A percentile compares a stretch with the other conserved stretches of the same genome.
Conservation (phyloP, 1,140 invertebrate species). For the Oedothorax gibbosus region DNA sequence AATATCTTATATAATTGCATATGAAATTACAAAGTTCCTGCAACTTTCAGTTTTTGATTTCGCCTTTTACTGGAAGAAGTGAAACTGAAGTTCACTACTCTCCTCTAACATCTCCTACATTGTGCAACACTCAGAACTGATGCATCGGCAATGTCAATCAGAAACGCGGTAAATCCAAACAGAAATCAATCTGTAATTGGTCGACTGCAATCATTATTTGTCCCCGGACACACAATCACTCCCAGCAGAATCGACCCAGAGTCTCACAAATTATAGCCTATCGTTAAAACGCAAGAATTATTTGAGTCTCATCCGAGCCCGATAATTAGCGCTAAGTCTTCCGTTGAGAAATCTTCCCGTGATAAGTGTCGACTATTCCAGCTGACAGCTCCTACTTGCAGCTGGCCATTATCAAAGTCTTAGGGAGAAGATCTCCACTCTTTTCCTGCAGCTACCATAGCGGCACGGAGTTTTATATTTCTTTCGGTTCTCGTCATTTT, state of each 20-base stretch:
- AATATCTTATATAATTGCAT: too few species aligned
- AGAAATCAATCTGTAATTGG: too few species aligned
- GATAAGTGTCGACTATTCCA: constrained; percentile 13
- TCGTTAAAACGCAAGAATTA: constrained; percentile 31
- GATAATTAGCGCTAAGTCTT: constrained; percentile 37
- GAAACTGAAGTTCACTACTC: too few species aligned
- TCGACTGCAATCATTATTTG: too few species aligned
- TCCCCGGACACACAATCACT: not conserved
- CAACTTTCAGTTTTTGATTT: too few species aligned
- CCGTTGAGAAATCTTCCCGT: constrained; percentile 11
- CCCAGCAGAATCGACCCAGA: constrained; percentile 2
- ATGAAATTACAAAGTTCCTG: too few species aligned
- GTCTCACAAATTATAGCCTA: constrained; percentile 25
- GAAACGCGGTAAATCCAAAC: too few species aligned
- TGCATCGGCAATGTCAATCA: too few species aligned
- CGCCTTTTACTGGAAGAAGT: too few species aligned
- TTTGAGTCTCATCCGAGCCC: constrained; percentile 8
- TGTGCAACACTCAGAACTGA: too few species aligned
- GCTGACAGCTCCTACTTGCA: constrained; percentile 9
- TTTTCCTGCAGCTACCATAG: not conserved
- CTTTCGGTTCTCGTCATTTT: not conserved
- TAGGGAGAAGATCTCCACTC: constrained; percentile 1
- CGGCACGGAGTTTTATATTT: not conserved
- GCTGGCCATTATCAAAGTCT: constrained; percentile 16
- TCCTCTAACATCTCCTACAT: too few species aligned